A percentile compares a stretch with the other conserved stretches of the same genome.
phyloP scores from a whole-genome alignment of 2,797 vertebrate genomes.

The Passerculus sandwichensis region DNA sequence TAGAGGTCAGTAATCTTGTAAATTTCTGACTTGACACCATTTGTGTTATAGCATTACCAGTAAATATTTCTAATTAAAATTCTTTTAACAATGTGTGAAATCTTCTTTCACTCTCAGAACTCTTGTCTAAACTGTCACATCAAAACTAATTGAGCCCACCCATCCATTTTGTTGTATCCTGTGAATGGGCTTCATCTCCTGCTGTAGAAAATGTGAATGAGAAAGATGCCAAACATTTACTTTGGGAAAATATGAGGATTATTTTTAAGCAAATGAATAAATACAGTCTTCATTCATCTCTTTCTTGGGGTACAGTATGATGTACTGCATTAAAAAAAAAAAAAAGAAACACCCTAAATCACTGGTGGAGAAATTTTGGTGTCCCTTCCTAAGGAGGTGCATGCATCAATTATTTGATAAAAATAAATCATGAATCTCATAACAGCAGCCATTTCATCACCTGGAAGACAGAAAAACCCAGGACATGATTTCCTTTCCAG shows the following conservation, averaged over 20 bases:
- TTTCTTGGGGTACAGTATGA: neutral
- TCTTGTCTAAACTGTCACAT: conserved; percentile 27
- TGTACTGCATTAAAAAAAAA: neutral
- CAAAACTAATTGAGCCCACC: conserved; percentile 8
- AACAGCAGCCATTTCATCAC: neutral
- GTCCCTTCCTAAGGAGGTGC: neutral
- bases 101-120: conserved; percentile 13
- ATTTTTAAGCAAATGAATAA: neutral
- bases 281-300: neutral
- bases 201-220: conserved; percentile 2
- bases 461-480: neutral
- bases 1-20: conserved; percentile 70
- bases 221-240: neutral
- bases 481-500: neutral
- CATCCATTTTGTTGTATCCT: neutral
- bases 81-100: conserved; percentile 54
- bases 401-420: neutral
- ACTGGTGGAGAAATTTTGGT: neutral
- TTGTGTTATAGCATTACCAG: conserved; percentile 61
- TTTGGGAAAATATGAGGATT: neutral
- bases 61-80: conserved; percentile 74
- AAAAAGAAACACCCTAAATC: neutral
- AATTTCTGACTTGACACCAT: conserved; percentile 63
- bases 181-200: conserved; percentile 14
- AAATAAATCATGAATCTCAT: neutral